Evolutionary conservation across 2,888 invertebrate genomes (phyloP).

Genomic region (Toxonevra muliebris): DNA sequence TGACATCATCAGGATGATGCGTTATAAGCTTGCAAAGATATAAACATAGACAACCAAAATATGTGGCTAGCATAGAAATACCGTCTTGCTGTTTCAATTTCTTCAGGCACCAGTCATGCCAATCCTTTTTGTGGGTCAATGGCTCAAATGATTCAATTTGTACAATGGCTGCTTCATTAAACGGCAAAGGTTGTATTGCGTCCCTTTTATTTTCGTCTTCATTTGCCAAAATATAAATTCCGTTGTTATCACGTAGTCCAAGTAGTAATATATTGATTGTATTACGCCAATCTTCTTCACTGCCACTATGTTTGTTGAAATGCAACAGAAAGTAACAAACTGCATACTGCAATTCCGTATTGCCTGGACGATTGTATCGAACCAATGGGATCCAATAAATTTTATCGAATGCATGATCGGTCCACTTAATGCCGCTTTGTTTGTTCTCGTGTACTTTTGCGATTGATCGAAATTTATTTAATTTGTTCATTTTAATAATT

Average conservation of each 20-base stretch:
- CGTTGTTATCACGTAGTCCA: neutral
- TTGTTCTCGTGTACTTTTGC: no score
- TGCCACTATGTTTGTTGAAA: conserved; percentile 2
- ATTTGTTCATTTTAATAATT: no score
- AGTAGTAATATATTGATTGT: neutral
- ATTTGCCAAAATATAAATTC: conserved; percentile 6
- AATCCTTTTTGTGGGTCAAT: neutral
- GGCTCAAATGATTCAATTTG: neutral
- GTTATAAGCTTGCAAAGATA: neutral
- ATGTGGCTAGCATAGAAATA: neutral
- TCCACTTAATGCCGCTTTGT: neutral
- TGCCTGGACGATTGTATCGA: neutral
- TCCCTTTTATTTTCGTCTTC: conserved; percentile 2
- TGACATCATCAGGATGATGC: neutral
- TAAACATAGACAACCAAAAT: neutral
- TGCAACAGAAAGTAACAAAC: neutral
- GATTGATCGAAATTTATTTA: no score
- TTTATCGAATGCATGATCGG: neutral
- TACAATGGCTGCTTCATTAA: neutral
- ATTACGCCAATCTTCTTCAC: neutral
- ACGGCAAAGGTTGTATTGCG: neutral
- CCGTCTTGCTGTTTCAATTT: neutral
- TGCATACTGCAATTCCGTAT: neutral
- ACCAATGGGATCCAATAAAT: conserved; percentile 3
- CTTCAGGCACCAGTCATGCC: neutral